Evolutionary conservation across 2,888 invertebrate species (phyloP).

Genomic region (Pseudeuparius sepicola): DNA sequence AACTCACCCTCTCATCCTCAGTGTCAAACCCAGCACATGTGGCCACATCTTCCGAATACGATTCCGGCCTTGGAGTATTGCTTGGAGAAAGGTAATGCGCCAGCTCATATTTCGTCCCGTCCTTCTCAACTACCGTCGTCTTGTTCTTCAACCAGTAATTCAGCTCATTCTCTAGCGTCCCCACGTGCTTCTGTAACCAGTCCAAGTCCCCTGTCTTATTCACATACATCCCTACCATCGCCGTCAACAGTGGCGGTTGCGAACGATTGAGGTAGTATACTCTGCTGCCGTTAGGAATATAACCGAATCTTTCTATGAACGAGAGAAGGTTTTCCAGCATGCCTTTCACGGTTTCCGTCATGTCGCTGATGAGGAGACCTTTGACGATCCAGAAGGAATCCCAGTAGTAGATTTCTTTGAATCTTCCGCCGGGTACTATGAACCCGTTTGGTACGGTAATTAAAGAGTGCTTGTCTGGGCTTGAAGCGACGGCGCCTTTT

Average conservation of each 20-base stretch:
- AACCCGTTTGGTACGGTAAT: slow-evolving; percentile 46
- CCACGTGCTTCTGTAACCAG: slow-evolving; percentile 51
- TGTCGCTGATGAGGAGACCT: slow-evolving; percentile 58
- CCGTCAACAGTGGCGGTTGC: slow-evolving; percentile 60
- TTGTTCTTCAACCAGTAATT: slow-evolving; percentile 55
- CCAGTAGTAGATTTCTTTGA: slow-evolving; percentile 76
- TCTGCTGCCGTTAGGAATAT: slow-evolving; percentile 42
- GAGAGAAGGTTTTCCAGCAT: slow-evolving; percentile 68
- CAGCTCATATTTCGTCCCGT: slow-evolving; percentile 44
- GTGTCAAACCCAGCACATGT: slow-evolving; percentile 41
- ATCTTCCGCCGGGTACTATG: slow-evolving; percentile 60
- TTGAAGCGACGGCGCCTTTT: slow-evolving; percentile 44
- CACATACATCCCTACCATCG: slow-evolving; percentile 63
- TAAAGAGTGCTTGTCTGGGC: slow-evolving; percentile 37
- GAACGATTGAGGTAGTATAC: slow-evolving; percentile 66
- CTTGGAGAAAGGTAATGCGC: slow-evolving; percentile 52
- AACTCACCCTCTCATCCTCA: slow-evolving; percentile 38
- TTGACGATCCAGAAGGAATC: slow-evolving; percentile 81
- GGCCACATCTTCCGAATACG: slow-evolving; percentile 54
- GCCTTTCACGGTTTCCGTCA: slow-evolving; percentile 61
- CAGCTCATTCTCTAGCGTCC: slow-evolving; percentile 51
- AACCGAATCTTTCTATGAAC: slow-evolving; percentile 55
- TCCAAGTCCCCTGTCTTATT: slow-evolving; percentile 52
- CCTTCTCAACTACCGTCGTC: slow-evolving; percentile 41
- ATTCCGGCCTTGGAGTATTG: slow-evolving; percentile 60